Evolutionary conservation across 2,797 vertebrate species (phyloP).

Genomic region (Carcharodon carcharias): DNA sequence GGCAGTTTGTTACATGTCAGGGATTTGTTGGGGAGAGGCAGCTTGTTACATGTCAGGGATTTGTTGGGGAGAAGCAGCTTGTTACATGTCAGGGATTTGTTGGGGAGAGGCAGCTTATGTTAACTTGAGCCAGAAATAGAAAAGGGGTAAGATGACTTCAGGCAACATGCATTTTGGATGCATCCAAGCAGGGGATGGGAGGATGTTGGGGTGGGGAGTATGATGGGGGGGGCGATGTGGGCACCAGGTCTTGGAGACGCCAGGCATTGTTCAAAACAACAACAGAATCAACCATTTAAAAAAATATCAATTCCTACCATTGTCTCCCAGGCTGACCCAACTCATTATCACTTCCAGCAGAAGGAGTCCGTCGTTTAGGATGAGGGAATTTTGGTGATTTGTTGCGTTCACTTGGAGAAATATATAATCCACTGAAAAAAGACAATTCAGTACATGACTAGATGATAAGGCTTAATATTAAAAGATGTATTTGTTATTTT

Average conservation of each 20-base stretch:
- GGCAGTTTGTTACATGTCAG: too few species aligned
- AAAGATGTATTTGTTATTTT: not conserved
- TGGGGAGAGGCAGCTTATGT: not conserved
- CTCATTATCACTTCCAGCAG: constrained; percentile 71
- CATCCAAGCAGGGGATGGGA: not conserved
- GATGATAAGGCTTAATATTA: not conserved
- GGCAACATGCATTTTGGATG: not conserved
- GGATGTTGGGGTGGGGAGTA: too few species aligned
- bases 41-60: not conserved
- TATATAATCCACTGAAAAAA: constrained; percentile 65
- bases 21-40: too few species aligned
- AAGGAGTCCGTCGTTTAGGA: constrained; percentile 60
- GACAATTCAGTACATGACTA: constrained; percentile 41
- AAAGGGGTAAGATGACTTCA: not conserved
- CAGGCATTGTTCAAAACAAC: not conserved
- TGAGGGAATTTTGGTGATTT: constrained; percentile 77
- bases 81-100: not conserved
- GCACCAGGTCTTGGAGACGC: not conserved
- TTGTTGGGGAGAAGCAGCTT: not conserved
- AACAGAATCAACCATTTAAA: not conserved
- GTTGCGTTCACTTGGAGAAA: constrained; percentile 64
- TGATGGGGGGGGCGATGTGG: not conserved
- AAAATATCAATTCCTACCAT: constrained; percentile 53
- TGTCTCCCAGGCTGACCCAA: constrained; percentile 57
- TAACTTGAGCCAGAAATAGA: not conserved